These are phyloP conservation scores for Numida meleagris DNA, from an alignment of 2,113 vertebrate genomes.

Conservation along the genomic window DNA sequence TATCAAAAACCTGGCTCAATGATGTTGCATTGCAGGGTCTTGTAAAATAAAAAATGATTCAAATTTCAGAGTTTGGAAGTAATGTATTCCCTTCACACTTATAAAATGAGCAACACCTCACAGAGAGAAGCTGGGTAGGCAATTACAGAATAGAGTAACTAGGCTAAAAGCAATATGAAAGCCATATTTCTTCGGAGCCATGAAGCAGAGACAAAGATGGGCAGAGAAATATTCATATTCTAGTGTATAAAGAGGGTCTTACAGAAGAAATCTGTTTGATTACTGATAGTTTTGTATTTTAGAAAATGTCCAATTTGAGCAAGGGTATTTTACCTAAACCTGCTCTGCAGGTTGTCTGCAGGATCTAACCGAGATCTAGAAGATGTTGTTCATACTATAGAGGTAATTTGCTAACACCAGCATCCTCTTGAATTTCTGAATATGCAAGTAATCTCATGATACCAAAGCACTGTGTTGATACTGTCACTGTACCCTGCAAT, in stretches of 20 bases:
- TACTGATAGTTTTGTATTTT: not conserved
- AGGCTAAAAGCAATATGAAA: not conserved
- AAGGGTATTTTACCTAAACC: not conserved
- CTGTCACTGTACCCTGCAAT: not conserved
- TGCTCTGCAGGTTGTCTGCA: not conserved
- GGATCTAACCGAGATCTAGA: not conserved
- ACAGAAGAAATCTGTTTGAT: not conserved
- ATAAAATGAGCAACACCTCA: not conserved
- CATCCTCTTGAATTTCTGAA: not conserved
- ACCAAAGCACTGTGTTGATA: not conserved
- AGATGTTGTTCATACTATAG: not conserved
- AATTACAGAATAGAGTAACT: not conserved
- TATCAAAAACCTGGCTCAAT: not conserved
- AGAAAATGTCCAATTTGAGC: not conserved
- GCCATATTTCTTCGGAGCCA: not conserved
- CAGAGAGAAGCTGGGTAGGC: not conserved
- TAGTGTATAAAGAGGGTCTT: not conserved
- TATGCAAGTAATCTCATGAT: not conserved
- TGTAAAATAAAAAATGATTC: not conserved
- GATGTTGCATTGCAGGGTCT: not conserved
- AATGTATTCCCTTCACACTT: not conserved
- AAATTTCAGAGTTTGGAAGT: not conserved
- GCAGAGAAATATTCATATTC: not conserved
- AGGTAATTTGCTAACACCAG: not conserved
- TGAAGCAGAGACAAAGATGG: not conserved